Conservation (phyloP, 2,797 vertebrate species). For the Peromyscus eremicus region DNA sequence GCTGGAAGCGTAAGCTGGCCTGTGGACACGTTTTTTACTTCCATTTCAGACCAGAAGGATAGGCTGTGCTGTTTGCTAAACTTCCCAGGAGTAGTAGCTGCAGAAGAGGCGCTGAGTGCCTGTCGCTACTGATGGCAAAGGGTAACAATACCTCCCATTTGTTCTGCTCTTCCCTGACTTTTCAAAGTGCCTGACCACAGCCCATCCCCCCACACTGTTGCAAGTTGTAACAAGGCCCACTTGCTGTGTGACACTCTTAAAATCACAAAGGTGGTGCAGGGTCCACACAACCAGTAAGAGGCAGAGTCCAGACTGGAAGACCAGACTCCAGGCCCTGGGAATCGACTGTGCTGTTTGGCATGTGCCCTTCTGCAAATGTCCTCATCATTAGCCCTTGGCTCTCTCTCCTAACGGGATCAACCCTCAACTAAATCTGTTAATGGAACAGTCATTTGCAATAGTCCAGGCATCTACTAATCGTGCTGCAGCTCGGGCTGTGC, state of each 20-base stretch:
- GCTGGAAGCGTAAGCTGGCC: background rate
- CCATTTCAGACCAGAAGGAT: background rate
- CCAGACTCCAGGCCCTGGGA: background rate
- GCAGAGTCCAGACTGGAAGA: background rate
- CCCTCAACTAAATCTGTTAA: conserved; percentile 48
- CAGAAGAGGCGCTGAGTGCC: background rate
- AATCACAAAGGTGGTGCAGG: background rate
- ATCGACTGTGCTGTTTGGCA: background rate
- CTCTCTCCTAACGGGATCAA: conserved; percentile 32
- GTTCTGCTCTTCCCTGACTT: background rate
- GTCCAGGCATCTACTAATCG: conserved; percentile 62
- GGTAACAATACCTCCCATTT: background rate
- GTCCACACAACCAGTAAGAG: background rate
- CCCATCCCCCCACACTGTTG: background rate
- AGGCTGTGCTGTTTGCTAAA: background rate
- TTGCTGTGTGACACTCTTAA: background rate
- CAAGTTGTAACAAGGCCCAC: background rate
- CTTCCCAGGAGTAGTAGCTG: background rate
- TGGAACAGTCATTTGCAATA: background rate
- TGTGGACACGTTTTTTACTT: background rate
- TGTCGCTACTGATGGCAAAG: background rate
- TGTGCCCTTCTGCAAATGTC: background rate
- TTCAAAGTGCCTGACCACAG: background rate
- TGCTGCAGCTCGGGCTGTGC: background rate
- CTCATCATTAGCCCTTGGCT: conserved; percentile 49